Conservation (phyloP, 2,113 vertebrate species). For the Cinclus mexicanus region DNA sequence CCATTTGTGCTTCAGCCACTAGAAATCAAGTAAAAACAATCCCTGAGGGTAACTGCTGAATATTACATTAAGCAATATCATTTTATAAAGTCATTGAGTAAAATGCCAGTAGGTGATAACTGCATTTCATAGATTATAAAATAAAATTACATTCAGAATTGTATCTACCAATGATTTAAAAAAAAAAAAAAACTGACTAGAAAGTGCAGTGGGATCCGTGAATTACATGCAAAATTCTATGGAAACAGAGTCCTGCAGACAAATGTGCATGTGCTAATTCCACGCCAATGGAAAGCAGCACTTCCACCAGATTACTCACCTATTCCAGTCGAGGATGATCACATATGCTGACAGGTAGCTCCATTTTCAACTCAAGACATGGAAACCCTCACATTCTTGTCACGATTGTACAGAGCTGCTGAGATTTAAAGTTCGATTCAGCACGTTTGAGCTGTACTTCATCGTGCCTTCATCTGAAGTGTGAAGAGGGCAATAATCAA, state of each 20-base stretch:
- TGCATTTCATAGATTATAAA: background rate
- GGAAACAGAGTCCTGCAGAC: background rate
- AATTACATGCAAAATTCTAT: background rate
- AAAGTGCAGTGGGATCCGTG: background rate
- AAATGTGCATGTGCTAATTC: background rate
- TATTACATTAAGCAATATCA: background rate
- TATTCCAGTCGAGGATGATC: background rate
- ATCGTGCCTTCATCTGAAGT: background rate
- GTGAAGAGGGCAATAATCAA: background rate
- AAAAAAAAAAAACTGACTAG: background rate
- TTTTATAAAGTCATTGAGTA: background rate
- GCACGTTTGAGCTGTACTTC: background rate
- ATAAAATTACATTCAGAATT: background rate
- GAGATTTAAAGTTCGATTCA: background rate
- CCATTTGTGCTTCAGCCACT: background rate
- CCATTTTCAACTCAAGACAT: background rate
- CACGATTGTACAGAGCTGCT: background rate
- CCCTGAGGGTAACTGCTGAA: background rate
- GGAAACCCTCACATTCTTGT: background rate
- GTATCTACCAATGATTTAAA: background rate
- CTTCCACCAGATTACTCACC: conserved; percentile 5
- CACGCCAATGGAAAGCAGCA: background rate
- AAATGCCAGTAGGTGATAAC: background rate
- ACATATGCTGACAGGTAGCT: background rate
- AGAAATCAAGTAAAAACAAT: background rate